These are phyloP conservation scores for Helicoverpa zea DNA, from an alignment of 1,140 invertebrate species.

Conservation along the genomic window DNA sequence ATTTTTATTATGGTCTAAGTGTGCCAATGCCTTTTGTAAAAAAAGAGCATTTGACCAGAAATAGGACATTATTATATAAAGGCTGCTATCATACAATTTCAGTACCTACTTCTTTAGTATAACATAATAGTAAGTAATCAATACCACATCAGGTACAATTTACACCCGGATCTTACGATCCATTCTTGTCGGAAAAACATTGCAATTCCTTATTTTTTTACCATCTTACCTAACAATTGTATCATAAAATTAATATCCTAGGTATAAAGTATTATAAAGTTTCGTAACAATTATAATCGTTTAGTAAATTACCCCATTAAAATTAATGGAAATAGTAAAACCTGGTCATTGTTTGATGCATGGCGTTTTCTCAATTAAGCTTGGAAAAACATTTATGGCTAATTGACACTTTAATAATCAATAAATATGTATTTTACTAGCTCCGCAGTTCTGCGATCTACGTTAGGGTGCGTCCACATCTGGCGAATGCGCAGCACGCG, in stretches of 20 bases:
- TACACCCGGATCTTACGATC: neutral
- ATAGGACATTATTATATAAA: too few species aligned
- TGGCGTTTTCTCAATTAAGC: neutral
- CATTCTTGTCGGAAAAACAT: neutral
- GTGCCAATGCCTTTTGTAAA: too few species aligned
- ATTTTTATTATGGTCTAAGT: too few species aligned
- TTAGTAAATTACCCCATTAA: slow-evolving; percentile 5
- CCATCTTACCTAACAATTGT: slow-evolving; percentile 1
- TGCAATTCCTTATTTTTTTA: neutral
- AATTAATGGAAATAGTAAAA: slow-evolving; percentile 7
- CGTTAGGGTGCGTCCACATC: too few species aligned
- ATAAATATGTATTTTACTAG: neutral
- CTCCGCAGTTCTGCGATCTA: too few species aligned
- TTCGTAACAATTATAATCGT: neutral
- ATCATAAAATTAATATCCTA: neutral
- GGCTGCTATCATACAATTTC: too few species aligned
- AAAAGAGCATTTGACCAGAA: too few species aligned
- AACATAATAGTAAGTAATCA: too few species aligned
- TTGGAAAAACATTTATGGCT: too few species aligned
- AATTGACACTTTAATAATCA: neutral
- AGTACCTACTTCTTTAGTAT: too few species aligned
- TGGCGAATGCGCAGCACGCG: too few species aligned
- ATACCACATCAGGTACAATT: too few species aligned
- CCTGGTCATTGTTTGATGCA: neutral
- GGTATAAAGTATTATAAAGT: neutral